A percentile compares a stretch with the other conserved stretches of the same genome.
Evolutionary conservation across 2,797 vertebrate genomes (phyloP).

Genomic region (Syngnathus rostellatus): DNA sequence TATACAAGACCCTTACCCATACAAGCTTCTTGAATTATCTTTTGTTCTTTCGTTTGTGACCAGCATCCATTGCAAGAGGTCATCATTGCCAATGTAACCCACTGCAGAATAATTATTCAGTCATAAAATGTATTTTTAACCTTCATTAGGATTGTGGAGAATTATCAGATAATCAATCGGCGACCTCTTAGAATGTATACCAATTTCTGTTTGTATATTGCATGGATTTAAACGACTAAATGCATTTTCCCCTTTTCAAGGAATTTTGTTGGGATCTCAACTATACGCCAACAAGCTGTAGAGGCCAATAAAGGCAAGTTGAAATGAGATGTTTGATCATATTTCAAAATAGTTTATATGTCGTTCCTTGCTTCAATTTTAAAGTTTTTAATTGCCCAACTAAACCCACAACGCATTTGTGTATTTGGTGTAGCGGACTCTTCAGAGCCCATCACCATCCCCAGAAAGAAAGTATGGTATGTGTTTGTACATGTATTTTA

Average conservation of each 20-base stretch:
- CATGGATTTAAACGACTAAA: not conserved
- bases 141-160: not conserved
- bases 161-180: not conserved
- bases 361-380: not conserved
- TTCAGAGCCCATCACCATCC: constrained; percentile 73
- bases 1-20: not conserved
- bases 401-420: not conserved
- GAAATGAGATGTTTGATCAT: not conserved
- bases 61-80: constrained; percentile 22
- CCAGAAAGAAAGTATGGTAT: constrained; percentile 87
- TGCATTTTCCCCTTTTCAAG: constrained; percentile 45
- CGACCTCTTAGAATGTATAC: not conserved
- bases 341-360: not conserved
- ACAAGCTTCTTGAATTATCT: not conserved
- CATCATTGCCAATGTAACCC: not conserved
- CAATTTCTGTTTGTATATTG: not conserved
- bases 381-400: not conserved
- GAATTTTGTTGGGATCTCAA: constrained; percentile 57
- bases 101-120: not conserved
- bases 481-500: constrained; percentile 33
- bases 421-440: constrained; percentile 28
- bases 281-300: constrained; percentile 52
- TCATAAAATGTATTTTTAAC: too few relatives aligned
- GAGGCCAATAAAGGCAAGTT: constrained; percentile 61
- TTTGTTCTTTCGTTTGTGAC: constrained; percentile 1